phyloP scores from a whole-genome alignment of 2,888 invertebrate genomes.

The Cephus spinipes region DNA sequence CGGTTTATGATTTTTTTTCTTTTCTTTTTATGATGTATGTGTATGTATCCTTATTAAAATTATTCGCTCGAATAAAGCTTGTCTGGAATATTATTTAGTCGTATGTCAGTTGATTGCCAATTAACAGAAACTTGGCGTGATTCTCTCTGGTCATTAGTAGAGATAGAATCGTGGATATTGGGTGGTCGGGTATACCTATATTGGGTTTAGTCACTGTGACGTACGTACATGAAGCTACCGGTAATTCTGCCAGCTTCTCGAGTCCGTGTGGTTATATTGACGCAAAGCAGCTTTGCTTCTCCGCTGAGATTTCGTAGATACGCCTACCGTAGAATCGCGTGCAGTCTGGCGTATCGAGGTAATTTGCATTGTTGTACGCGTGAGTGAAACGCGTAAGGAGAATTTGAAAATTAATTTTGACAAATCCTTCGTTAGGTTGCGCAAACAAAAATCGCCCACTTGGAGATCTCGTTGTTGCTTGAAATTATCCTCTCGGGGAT shows the following conservation, averaged over 20 bases:
- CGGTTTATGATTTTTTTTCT: background rate
- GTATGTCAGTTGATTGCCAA: background rate
- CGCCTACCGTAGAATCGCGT: background rate
- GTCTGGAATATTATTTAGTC: background rate
- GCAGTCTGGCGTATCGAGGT: background rate
- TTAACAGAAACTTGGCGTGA: background rate
- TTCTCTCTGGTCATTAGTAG: background rate
- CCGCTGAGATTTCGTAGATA: background rate
- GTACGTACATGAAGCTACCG: background rate
- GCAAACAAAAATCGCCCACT: background rate
- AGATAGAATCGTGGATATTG: background rate
- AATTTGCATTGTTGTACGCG: background rate
- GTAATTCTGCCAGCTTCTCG: background rate
- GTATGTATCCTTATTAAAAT: too few species aligned
- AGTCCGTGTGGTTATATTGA: background rate
- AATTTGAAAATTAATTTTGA: background rate
- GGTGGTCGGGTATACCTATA: background rate
- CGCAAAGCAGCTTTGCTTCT: background rate
- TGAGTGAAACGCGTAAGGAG: background rate
- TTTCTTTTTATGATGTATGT: too few species aligned
- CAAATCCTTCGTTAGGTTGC: background rate
- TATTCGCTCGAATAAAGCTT: background rate
- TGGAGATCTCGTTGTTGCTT: background rate
- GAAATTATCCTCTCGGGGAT: background rate
- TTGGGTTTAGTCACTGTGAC: background rate